phyloP scores from a whole-genome alignment of 2,113 vertebrate genomes.

The Theristicus caerulescens region DNA sequence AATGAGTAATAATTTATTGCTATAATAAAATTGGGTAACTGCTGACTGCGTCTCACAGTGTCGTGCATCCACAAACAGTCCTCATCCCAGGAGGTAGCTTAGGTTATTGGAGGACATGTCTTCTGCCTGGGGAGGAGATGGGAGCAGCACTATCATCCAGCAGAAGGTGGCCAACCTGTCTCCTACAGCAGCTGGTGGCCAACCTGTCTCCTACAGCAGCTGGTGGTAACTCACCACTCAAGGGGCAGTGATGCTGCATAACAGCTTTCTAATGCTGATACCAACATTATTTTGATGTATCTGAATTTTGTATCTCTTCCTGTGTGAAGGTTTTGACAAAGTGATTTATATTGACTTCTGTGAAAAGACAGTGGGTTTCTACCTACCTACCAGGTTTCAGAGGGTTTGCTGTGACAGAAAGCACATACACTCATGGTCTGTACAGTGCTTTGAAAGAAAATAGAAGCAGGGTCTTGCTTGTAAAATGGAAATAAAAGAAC shows the following conservation, averaged over 20 bases:
- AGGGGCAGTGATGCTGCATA: neutral
- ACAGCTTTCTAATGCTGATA: neutral
- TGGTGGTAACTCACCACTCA: neutral
- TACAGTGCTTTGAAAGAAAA: neutral
- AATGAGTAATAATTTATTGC: conserved; percentile 7
- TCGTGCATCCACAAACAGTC: neutral
- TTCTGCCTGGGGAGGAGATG: neutral
- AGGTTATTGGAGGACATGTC: neutral
- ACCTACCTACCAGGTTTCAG: neutral
- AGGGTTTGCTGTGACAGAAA: neutral
- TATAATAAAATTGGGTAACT: neutral
- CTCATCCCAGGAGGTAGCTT: neutral
- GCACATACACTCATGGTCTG: neutral
- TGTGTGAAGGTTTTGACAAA: neutral
- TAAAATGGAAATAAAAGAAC: neutral
- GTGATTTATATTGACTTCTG: neutral
- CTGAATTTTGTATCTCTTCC: neutral
- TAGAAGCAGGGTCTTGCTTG: neutral
- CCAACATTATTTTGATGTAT: neutral
- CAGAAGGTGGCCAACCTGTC: neutral
- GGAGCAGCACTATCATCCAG: neutral
- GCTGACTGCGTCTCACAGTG: neutral
- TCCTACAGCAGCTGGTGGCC: neutral
- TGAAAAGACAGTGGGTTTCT: neutral
- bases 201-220: neutral